These are phyloP conservation scores for Neelides folsomi DNA, from an alignment of 2,888 invertebrate species.

Conservation along the genomic window DNA sequence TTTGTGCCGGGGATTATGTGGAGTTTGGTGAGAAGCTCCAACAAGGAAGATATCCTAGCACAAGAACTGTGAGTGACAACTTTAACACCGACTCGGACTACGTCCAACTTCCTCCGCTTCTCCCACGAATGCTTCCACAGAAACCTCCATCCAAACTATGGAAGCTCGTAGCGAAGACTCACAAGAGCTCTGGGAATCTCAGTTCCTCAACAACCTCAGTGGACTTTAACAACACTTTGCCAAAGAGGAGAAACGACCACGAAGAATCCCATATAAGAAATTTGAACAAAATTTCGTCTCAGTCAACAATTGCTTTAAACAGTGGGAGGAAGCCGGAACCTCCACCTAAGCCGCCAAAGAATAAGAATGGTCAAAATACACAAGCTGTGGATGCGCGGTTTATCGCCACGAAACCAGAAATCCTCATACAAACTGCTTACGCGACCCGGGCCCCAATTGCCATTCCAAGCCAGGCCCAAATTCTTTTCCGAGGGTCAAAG, in stretches of 20 bases:
- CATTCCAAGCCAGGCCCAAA: conserved; percentile 30
- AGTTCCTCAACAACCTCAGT: conserved; percentile 11
- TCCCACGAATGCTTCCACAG: conserved; percentile 23
- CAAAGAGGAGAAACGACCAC: conserved; percentile 17
- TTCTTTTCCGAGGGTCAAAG: conserved; percentile 22
- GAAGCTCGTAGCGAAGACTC: conserved; percentile 24
- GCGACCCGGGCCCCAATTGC: conserved; percentile 51
- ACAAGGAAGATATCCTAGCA: conserved; percentile 29
- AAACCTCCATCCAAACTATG: conserved; percentile 28
- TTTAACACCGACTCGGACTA: conserved; percentile 82
- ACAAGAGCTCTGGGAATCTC: conserved; percentile 7
- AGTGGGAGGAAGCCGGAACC: too few relatives aligned
- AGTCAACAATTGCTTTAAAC: too few relatives aligned
- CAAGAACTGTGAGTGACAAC: conserved; percentile 56
- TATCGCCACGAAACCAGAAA: conserved; percentile 61
- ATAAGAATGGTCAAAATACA: conserved; percentile 25
- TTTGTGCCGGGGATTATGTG: conserved; percentile 18
- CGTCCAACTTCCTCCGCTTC: conserved; percentile 51
- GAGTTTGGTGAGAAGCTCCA: conserved; percentile 30
- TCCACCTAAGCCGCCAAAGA: neutral
- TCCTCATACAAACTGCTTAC: conserved; percentile 62
- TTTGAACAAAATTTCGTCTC: too few relatives aligned
- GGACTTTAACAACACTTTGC: conserved; percentile 11
- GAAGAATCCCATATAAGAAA: too few relatives aligned
- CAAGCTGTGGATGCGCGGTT: conserved; percentile 63